Evolutionary conservation across 1,140 invertebrate genomes (phyloP).

Genomic region (Bombus huntii): DNA sequence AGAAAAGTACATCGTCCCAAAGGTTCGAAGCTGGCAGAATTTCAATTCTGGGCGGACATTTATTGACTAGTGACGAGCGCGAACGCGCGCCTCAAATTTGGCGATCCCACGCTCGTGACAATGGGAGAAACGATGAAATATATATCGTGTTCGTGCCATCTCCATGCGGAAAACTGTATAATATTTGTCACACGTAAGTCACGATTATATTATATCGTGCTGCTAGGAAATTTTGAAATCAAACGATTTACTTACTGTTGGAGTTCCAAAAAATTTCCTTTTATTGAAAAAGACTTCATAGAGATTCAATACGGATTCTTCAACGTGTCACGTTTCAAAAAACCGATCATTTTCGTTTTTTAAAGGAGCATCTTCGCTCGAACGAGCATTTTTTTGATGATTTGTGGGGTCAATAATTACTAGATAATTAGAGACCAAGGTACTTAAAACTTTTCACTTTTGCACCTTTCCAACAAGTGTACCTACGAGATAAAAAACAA

Average conservation of each 20-base stretch:
- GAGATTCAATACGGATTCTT: not conserved
- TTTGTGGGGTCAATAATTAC: no score
- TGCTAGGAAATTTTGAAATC: not conserved
- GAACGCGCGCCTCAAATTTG: conserved; percentile 34
- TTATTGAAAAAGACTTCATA: not conserved
- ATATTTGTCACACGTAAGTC: not conserved
- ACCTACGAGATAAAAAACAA: no score
- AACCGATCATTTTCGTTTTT: not conserved
- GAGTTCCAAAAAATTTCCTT: not conserved
- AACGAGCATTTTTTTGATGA: no score
- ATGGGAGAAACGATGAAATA: not conserved
- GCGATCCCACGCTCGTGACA: conserved; percentile 14
- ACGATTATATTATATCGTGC: not conserved
- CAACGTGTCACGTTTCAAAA: not conserved
- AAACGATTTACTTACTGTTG: not conserved
- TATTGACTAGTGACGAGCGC: conserved; percentile 42
- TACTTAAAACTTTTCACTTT: no score
- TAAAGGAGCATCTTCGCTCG: no score
- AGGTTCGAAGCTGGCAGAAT: conserved; percentile 42
- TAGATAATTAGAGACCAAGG: no score
- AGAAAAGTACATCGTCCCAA: not conserved
- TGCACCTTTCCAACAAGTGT: no score
- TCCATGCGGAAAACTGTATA: no score
- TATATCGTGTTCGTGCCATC: not conserved
- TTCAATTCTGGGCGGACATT: conserved; percentile 48